Percentiles rank a stretch among this genome's conserved stretches.
Evolutionary conservation across 2,888 invertebrate species (phyloP).

Genomic region (Lissocephala sabroskyi): DNA sequence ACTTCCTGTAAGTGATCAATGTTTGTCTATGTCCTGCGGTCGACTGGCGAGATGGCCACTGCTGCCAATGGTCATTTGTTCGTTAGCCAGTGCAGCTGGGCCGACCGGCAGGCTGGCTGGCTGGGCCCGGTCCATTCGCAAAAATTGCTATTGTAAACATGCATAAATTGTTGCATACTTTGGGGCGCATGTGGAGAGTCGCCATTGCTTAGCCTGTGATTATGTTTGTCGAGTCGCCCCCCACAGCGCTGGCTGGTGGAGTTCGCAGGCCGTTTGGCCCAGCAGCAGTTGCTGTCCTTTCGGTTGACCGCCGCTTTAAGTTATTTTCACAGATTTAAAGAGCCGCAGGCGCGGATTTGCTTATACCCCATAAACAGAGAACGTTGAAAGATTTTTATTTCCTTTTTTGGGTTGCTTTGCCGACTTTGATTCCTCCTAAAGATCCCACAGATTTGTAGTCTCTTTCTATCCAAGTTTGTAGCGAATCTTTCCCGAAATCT

Average conservation of each 20-base stretch:
- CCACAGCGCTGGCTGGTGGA: too few species aligned
- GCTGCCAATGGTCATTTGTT: constrained; percentile 49
- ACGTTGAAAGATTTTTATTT: too few species aligned
- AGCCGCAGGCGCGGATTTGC: too few species aligned
- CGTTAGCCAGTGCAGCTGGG: constrained; percentile 5
- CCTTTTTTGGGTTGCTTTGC: too few species aligned
- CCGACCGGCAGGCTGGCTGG: not conserved
- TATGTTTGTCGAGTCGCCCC: constrained; percentile 48
- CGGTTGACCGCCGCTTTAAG: too few species aligned
- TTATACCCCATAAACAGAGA: too few species aligned
- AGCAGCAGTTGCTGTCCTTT: too few species aligned
- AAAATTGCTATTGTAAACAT: constrained; percentile 56
- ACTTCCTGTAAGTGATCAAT: constrained; percentile 62
- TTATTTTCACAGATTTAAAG: too few species aligned
- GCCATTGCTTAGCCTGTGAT: constrained; percentile 56
- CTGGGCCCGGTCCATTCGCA: constrained; percentile 4
- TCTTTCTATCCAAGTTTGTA: constrained; percentile 4
- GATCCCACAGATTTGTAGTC: too few species aligned
- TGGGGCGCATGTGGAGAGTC: constrained; percentile 25
- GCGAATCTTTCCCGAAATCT: constrained; percentile 23
- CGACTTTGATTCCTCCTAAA: too few species aligned
- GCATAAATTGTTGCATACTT: constrained; percentile 64
- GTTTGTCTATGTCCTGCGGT: constrained; percentile 57
- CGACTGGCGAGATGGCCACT: constrained; percentile 25
- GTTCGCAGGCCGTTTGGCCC: too few species aligned